These are phyloP conservation scores for Mystacornis crossleyi DNA, from an alignment of 2,113 vertebrate species.

Conservation along the genomic window DNA sequence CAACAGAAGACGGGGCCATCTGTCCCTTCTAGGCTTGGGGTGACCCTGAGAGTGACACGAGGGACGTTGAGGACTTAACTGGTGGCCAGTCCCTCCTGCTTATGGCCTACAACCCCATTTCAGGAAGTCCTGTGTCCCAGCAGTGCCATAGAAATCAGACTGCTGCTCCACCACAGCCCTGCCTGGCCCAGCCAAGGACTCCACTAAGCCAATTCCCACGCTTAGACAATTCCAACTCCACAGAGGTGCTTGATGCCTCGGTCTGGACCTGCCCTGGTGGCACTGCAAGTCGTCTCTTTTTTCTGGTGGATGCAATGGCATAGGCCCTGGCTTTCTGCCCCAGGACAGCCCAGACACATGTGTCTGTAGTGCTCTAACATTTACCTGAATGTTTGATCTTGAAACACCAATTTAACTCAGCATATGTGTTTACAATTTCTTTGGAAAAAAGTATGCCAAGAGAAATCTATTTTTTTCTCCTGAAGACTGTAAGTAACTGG, in stretches of 20 bases:
- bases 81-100: not conserved
- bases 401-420: not conserved
- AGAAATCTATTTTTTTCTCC: not conserved
- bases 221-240: not conserved
- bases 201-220: not conserved
- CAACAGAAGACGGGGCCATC: not conserved
- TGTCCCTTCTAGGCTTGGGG: not conserved
- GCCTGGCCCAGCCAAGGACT: not conserved
- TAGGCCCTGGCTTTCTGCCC: not conserved
- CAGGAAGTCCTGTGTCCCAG: not conserved
- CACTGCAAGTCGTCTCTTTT: not conserved
- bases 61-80: not conserved
- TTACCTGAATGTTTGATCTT: not conserved
- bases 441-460: not conserved
- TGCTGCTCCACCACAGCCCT: not conserved
- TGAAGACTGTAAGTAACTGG: not conserved
- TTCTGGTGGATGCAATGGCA: not conserved
- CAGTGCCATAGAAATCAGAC: not conserved
- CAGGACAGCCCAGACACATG: rapidly evolving
- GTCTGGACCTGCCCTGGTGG: not conserved
- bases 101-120: not conserved
- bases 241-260: not conserved
- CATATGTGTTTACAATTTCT: not conserved
- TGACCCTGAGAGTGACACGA: not conserved
- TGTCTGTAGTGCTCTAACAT: not conserved